Base-by-base conservation (phyloP, 2,113 vertebrate species). In the Phyllopteryx taeniolatus region DNA sequence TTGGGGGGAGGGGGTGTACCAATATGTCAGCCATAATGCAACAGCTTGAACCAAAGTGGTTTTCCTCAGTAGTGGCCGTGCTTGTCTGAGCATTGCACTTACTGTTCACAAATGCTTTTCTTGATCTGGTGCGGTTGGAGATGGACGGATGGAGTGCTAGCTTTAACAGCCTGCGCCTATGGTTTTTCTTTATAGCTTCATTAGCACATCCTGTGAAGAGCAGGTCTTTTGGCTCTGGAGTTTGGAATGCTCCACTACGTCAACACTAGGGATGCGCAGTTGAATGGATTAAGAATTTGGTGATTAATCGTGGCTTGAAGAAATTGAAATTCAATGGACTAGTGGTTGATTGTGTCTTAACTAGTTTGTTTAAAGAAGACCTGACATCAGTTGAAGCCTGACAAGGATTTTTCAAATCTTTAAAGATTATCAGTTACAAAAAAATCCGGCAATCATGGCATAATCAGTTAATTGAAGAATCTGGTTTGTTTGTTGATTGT, bases 1-100 rank as follows among this genome's bases (percentile, higher is more conserved):
- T 85, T 79, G 43, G 5, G 12, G 4, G 47, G n/a, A n/a, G 70
- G 75, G 86, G 85, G 85, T 87, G 75, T 90, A 90, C 87, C 84
- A 87, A 93, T 94, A 90, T 85, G 15, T 95, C 95, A 95, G 94
- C 95, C 95, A 95, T 95, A 94, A 91, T 87, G 95, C 93, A 93
- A 89, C 96, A 98, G 98, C 98, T 98, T 96, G 93, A 98, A 99
- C 97, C 98, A 99, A 99, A 98, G 97, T 96, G 94, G 94, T 95
- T 96, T 88, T 96, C 93, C 94, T 96, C 95, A 94, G 94, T 94
- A 95, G 95, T 94, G 96, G 96, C 95, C 95, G 96, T 97, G 96
- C 95, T 96, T 95, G 94, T 93, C 93, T 88, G 92, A 93, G 95
- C 94, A 94, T 94, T 93, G 92, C 83, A 88, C 82, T 84, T 92